These are phyloP conservation scores for Eupithecia dodoneata DNA, from an alignment of 2,888 invertebrate species.

Conservation along the genomic window DNA sequence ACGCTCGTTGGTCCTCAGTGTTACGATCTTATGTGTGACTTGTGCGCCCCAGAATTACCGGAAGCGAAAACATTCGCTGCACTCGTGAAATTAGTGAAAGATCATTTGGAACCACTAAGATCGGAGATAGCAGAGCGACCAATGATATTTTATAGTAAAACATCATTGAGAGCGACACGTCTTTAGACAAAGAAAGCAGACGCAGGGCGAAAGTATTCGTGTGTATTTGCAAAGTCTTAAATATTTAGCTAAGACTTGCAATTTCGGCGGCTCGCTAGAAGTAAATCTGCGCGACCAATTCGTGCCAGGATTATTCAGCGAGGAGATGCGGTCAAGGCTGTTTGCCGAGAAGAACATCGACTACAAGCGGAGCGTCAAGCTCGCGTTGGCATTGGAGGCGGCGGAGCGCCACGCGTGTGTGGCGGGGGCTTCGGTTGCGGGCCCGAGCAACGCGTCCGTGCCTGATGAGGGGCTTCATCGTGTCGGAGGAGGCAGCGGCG, in stretches of 20 bases:
- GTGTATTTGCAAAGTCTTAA: slow-evolving; percentile 43
- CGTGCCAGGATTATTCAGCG: slow-evolving; percentile 40
- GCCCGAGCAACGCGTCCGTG: too few species aligned
- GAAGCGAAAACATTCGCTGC: slow-evolving; percentile 40
- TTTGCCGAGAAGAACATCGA: too few species aligned
- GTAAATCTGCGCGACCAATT: slow-evolving; percentile 42
- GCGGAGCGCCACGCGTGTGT: too few species aligned
- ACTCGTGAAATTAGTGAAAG: slow-evolving; percentile 25
- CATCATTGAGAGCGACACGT: too few species aligned
- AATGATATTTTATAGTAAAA: too few species aligned
- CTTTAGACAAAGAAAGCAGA: slow-evolving; percentile 41
- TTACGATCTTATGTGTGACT: slow-evolving; percentile 29
- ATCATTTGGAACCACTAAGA: slow-evolving; percentile 41
- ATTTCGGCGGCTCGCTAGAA: slow-evolving; percentile 40
- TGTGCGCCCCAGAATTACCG: slow-evolving; percentile 45
- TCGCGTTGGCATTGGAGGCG: too few species aligned
- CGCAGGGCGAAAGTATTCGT: slow-evolving; percentile 32
- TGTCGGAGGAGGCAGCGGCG: too few species aligned
- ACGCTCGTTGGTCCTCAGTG: neutral
- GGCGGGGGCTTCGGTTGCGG: too few species aligned
- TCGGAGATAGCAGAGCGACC: slow-evolving; percentile 47
- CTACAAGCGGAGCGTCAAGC: too few species aligned
- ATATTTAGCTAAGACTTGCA: slow-evolving; percentile 42
- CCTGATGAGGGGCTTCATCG: too few species aligned
- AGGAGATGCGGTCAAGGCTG: too few species aligned